These are phyloP conservation scores for Brachionus rotundiformis DNA, from an alignment of 1,140 invertebrate genomes.

Conservation along the genomic window DNA sequence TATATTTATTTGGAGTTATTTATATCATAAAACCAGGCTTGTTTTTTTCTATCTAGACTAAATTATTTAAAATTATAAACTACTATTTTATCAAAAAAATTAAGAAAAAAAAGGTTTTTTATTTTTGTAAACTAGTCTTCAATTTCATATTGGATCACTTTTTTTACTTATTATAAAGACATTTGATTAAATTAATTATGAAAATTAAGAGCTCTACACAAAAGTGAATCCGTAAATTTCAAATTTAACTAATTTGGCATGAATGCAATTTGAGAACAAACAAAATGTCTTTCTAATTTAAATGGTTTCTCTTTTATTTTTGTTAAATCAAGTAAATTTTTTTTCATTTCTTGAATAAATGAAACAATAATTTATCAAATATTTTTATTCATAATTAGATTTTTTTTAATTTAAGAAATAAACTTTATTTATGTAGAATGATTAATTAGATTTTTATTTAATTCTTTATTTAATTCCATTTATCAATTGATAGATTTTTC, in stretches of 20 bases:
- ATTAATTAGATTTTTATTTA: constrained; percentile 8
- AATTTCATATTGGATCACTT: background rate
- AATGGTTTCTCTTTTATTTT: background rate
- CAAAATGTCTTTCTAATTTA: background rate
- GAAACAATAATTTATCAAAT: constrained; percentile 25
- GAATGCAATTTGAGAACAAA: background rate
- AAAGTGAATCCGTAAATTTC: background rate
- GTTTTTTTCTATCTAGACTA: background rate
- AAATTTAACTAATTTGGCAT: constrained; percentile 30
- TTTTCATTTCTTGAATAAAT: background rate
- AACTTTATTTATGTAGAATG: background rate
- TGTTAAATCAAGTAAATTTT: no score
- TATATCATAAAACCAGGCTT: background rate
- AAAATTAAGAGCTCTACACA: background rate
- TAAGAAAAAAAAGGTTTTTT: no score
- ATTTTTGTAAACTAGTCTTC: no score
- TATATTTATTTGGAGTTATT: constrained; percentile 10
- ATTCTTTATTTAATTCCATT: background rate
- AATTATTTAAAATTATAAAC: no score
- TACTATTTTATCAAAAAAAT: no score
- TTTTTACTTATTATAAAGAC: background rate
- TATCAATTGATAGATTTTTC: constrained; percentile 14
- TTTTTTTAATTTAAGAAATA: background rate
- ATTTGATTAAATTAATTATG: constrained; percentile 2
- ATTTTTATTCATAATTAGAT: background rate